A percentile compares a stretch with the other conserved stretches of the same genome.
phyloP scores from a whole-genome alignment of 2,113 vertebrate genomes.

The Hyla sarda region DNA sequence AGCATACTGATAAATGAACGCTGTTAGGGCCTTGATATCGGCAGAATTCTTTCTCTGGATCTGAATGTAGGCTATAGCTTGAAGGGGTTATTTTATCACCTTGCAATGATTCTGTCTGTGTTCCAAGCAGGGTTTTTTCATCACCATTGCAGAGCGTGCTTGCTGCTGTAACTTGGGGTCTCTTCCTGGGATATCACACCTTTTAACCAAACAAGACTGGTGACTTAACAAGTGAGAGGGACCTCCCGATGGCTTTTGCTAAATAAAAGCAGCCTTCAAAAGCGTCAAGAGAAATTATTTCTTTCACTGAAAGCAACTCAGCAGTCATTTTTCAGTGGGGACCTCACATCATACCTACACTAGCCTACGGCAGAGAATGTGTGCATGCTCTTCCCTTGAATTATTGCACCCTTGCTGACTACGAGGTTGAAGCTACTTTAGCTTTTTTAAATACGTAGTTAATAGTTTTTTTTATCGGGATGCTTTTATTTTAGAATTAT shows the following conservation, averaged over 20 bases:
- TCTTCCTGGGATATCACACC: constrained; percentile 68
- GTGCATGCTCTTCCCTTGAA: constrained; percentile 11
- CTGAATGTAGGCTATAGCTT: constrained; percentile 74
- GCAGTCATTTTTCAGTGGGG: constrained; percentile 65
- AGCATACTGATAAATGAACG: neutral
- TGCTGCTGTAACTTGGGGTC: constrained; percentile 65
- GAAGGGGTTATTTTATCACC: constrained; percentile 72
- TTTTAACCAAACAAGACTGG: constrained; percentile 63
- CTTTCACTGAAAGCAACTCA: constrained; percentile 62
- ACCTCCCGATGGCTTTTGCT: constrained; percentile 68
- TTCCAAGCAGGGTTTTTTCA: constrained; percentile 64
- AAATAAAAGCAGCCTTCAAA: constrained; percentile 64
- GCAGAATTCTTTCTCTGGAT: neutral
- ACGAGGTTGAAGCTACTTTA: neutral
- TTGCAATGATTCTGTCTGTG: constrained; percentile 74
- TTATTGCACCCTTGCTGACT: neutral
- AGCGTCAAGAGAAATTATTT: constrained; percentile 68
- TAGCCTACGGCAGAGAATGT: constrained; percentile 57
- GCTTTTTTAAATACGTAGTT: neutral
- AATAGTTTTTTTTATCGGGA: neutral
- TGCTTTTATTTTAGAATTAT: neutral
- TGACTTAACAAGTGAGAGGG: constrained; percentile 68
- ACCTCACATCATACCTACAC: constrained; percentile 59
- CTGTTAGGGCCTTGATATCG: neutral
- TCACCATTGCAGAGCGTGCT: constrained; percentile 67